Base-by-base conservation (phyloP, 2,113 vertebrate species). In the Oncorhynchus gorbuscha region DNA sequence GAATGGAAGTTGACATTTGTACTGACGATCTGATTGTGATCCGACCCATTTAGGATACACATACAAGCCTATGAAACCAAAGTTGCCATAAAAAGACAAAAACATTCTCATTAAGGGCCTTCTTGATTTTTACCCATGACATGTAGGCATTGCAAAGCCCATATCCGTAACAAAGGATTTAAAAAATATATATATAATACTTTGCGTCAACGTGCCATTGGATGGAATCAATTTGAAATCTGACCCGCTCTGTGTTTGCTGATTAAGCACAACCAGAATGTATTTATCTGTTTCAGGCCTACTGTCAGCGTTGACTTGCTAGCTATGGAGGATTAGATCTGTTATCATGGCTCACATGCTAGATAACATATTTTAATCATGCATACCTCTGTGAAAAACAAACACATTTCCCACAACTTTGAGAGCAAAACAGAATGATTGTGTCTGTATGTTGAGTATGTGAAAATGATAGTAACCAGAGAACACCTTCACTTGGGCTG, bases 261-360 rank as follows among this genome's bases (percentile, higher is more conserved):
- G 85, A 90, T 72, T 77, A 70, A 55, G 77, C 71, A 49, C 20
- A 3, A 11, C n/a, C 14, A 59, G 49, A 49, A 48, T 81, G 76
- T 80, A 30, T 16, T 1, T 4, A 64, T 2, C 59, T 22, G 45
- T 24, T 16, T 64, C 35, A 39, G 35, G 35, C 35, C 35, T 3
- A 0, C 22, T 24, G 77, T 90, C 84, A 90, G 87, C 86, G 1
- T 80, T 84, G 83, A 74, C 82, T 86, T 86, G 84, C 85, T 84
- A 82, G 35, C 3, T 20, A 69, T 4, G 1, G 16, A 59, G 78
- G 69, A 88, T 86, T 84, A 82, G 35, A 83, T 39, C 67, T 30
- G 51, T 74, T 61, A 71, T 78, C 66, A 39, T 8, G 9, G 9
- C 82, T 87, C 78, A 66, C 84, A 81, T 72, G 67, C 35, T 39